Evolutionary conservation across 2,113 vertebrate genomes (phyloP), one percentile per base, ranked within the genome.

Genomic region (Cathartes aura): DNA sequence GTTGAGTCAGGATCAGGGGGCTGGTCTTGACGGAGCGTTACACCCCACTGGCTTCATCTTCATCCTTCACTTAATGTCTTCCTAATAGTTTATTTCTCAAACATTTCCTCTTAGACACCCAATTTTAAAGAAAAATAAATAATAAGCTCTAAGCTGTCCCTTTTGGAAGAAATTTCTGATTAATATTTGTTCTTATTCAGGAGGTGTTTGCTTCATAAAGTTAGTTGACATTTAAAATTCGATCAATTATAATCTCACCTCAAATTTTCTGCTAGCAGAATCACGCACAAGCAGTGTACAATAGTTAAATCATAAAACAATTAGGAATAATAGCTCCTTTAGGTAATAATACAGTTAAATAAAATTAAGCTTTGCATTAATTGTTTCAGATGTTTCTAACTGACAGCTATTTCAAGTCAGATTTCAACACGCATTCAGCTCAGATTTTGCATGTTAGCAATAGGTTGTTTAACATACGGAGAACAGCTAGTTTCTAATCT

Each of bases 221-320:
- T 58, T 63, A 87, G 9, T 3, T 92, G 94, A 93, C 59, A n/a
- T 94, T 94, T 92, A 80, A 93, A 76, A 43, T 72, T 93, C 85
- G 59, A 95, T 85, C 92, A 88, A 36, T 63, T 90, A 72, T 52
- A 63, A 63, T 17, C 81, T 38, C 34, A 34, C 47, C 59, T 94
- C 22, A 3, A 85, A 66, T 73, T 81, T 9, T 27, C 13, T 72
- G 26, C 72, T 82, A 42, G 47, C 62, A 85, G 55, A 96, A 76
- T 18, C 66, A 34, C 63, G 67, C 63, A 67, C 36, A 9, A 32
- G 38, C 56, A 43, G 64, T 2, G 36, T 50, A 29, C 23, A 50
- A 64, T 18, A 53, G 96, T 82, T 96, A 67, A 94, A 95, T 94
- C 29, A 84, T 63, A 80, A 95, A 56, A 14, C 38, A 86, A 84